These are phyloP conservation scores for Poecilia wingei DNA, from an alignment of 2,797 vertebrate genomes.

Conservation along the genomic window DNA sequence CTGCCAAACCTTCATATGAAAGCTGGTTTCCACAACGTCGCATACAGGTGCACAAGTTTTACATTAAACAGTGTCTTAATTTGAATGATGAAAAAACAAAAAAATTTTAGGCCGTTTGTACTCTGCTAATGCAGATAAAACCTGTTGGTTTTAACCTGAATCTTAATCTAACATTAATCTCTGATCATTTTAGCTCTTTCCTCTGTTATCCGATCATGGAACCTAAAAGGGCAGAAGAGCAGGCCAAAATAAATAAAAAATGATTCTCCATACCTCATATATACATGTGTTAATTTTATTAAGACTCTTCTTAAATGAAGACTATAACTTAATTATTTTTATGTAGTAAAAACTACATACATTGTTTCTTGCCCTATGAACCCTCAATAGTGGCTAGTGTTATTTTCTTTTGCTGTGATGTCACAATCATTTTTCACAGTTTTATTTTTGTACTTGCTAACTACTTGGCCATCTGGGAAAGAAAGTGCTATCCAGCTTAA, in stretches of 20 bases:
- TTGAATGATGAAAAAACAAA: slow-evolving; percentile 6
- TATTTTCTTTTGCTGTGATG: not conserved
- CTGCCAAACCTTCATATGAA: slow-evolving; percentile 53
- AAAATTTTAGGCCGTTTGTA: slow-evolving; percentile 28
- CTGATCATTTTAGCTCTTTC: not conserved
- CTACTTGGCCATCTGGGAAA: not conserved
- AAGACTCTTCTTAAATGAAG: too few relatives aligned
- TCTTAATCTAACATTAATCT: slow-evolving; percentile 7
- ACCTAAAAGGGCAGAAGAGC: not conserved
- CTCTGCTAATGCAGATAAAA: slow-evolving; percentile 42
- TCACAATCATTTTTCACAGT: not conserved
- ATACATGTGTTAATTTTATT: not conserved
- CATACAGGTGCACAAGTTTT: slow-evolving; percentile 40
- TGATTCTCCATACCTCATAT: not conserved
- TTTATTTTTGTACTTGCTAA: not conserved
- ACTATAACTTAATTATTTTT: too few relatives aligned
- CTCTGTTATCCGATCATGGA: not conserved
- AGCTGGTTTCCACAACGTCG: slow-evolving; percentile 32
- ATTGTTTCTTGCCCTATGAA: not conserved
- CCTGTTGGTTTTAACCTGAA: slow-evolving; percentile 19
- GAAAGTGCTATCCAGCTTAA: not conserved
- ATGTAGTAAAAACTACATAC: not conserved
- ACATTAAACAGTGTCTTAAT: slow-evolving; percentile 48
- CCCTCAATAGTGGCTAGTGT: not conserved
- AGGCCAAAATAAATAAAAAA: slow-evolving; percentile 12